These are phyloP conservation scores for Diadophis punctatus DNA, from an alignment of 2,113 vertebrate genomes.

Conservation along the genomic window DNA sequence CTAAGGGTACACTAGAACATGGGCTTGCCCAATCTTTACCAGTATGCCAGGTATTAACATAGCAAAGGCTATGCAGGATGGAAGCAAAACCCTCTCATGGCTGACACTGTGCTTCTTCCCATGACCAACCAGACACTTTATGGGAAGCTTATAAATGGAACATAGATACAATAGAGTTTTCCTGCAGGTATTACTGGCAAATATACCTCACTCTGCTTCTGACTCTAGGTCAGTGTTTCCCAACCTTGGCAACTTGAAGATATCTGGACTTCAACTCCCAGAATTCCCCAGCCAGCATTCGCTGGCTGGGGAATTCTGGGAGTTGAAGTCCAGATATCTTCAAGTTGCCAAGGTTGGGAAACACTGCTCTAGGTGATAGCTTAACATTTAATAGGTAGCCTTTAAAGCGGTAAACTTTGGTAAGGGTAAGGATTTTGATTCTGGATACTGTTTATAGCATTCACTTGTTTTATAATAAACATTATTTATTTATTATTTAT, in stretches of 20 bases:
- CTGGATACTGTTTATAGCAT: neutral
- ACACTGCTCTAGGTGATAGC: too few species aligned
- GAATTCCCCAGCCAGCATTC: too few species aligned
- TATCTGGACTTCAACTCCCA: too few species aligned
- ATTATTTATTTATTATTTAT: too few species aligned
- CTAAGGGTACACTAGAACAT: neutral
- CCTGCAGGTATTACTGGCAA: neutral
- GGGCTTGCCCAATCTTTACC: neutral
- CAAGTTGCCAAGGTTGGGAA: too few species aligned
- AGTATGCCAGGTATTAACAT: neutral
- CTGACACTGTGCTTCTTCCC: neutral
- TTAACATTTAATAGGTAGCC: neutral
- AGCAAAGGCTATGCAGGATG: neutral
- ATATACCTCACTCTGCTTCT: neutral
- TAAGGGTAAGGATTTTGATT: neutral
- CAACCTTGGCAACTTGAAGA: too few species aligned
- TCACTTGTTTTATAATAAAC: neutral
- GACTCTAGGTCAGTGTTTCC: too few species aligned
- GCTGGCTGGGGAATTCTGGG: too few species aligned
- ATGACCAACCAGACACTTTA: neutral
- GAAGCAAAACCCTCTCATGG: neutral
- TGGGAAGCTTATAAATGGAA: neutral
- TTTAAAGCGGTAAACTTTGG: neutral
- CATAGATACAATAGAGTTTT: neutral
- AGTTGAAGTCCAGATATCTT: too few species aligned